These are phyloP conservation scores for Drosophila anomelani DNA, from an alignment of 2,888 invertebrate species.

Conservation along the genomic window DNA sequence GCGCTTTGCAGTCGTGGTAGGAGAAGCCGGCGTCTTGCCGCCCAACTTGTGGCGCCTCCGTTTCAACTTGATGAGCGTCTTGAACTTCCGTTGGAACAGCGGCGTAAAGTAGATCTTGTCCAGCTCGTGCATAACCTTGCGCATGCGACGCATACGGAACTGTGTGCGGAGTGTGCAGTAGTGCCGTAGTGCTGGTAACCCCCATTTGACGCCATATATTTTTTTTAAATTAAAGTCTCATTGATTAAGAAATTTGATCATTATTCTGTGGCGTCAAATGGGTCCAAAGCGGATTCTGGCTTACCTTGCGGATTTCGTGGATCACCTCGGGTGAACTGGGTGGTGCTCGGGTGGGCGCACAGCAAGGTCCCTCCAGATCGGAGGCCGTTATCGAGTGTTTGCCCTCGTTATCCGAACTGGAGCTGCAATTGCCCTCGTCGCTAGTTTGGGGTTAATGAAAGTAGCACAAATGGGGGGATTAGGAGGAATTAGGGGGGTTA, in stretches of 20 bases:
- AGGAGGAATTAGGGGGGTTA: background rate
- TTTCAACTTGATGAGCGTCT: conserved; percentile 59
- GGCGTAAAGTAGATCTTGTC: conserved; percentile 82
- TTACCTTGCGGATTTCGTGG: conserved; percentile 81
- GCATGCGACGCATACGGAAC: conserved; percentile 77
- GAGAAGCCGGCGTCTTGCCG: conserved; percentile 5
- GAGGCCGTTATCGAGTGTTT: conserved; percentile 82
- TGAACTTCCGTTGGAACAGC: conserved; percentile 71
- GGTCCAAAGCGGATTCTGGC: conserved; percentile 1
- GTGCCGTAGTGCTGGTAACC: background rate
- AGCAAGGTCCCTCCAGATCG: conserved; percentile 84
- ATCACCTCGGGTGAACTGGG: conserved; percentile 89
- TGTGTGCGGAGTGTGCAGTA: conserved; percentile 38
- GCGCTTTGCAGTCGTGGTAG: conserved; percentile 22
- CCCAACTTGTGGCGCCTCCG: conserved; percentile 58
- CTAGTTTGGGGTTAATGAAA: conserved; percentile 83
- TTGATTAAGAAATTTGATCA: too few species aligned
- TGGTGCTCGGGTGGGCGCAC: conserved; percentile 86
- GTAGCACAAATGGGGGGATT: background rate
- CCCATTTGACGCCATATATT: conserved; percentile 1
- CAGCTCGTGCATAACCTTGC: conserved; percentile 81
- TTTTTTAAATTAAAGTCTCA: too few species aligned
- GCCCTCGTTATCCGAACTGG: conserved; percentile 88
- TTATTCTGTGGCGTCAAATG: background rate
- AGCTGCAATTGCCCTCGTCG: conserved; percentile 92